Evolutionary conservation across 2,113 vertebrate species (phyloP), one percentile per base, ranked within the genome.

Genomic region (Lynx canadensis): DNA sequence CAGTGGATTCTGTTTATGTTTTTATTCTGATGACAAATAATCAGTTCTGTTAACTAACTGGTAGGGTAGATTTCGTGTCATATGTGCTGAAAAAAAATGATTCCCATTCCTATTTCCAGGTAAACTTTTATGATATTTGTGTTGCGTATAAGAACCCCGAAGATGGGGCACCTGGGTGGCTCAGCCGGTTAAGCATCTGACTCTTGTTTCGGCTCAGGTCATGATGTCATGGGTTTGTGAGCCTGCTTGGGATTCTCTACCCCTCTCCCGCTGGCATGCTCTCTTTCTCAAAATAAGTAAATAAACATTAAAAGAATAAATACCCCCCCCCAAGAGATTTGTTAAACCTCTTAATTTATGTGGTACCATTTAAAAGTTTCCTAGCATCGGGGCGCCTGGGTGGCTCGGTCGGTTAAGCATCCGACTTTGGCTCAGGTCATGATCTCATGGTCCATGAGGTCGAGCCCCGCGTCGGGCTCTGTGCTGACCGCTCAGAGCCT

Each of bases 81-180:
- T 83, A 23, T 71, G 87, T 68, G 48, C 15, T 81, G 13, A 92
- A 84, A 94, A 45, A 63, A 48, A 4, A 11, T 38, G 87, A 21
- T 74, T 96, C 7, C 48, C 41, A 66, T 55, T 91, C 48, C 36
- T 80, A 50, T 85, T 25, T 94, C 48, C 33, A 84, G n/a, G 60
- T 94, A 74, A 57, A 68, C 41, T 25, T 92, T 90, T 69, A 65
- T 68, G 25, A 60, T 88, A 31, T 66, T 96, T 95, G 76, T 68
- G 38, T 57, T 38, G 50, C 31, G 68, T 41, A 66, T 84, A 19
- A 60, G 57, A 60, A 60, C 57, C 57, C 21, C 1, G 19, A 60
- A 60, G 57, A 60, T 60, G 57, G 57, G 21, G 57, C 21, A 8
- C 21, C 7, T 7, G 21, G 21, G 57, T 60, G 57, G 57, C 57